Base-by-base conservation (phyloP, 2,113 vertebrate species). In the Falcunculus frontatus region DNA sequence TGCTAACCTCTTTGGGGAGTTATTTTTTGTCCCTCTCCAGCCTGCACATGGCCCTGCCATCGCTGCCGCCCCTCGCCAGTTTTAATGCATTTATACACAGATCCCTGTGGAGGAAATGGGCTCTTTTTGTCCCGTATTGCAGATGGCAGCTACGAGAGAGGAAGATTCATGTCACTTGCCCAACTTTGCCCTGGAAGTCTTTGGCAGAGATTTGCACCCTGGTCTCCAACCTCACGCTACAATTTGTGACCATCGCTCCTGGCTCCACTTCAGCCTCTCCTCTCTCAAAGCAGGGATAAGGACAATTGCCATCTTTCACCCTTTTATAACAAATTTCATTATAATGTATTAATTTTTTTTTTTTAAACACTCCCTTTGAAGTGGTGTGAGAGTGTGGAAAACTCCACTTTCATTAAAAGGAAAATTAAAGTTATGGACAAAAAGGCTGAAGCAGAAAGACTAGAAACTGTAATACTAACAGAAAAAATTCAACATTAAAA, bases 131-230 rank as follows among this genome's bases (percentile, higher is more conserved):
- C 76, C 69, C 5, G 0, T 72, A 42, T 72, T 90, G 57, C 80
- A 89, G 84, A 63, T 18, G 16, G 84, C 49, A 87, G 37, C 89
- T 87, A 73, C 0, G 13, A 84, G 59, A 89, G 52, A 70, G 35
- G 35, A 93, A 70, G 63, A 86, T 77, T 70, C 74, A 72, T 90
- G 73, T 84, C n/a, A 17, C n/a, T 89, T 70, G 60, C 76, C 60
- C 85, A 87, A 37, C 33, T 77, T 92, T 1, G 1, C 57, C 26
- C 41, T 89, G 69, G 69, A 95, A 75, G 11, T 29, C 30, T 84
- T 84, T 60, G 76, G 88, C 69, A 81, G 73, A 74, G 76, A 64
- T 88, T 84, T 94, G 64, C 16, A 75, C 13, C 81, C 35, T 1
- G 1, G 46, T 70, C 39, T 77, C 85, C 86, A 92, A 26, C 37